Base-by-base conservation (phyloP, 2,888 invertebrate genomes). In the Caenorhabditis doughertyi region DNA sequence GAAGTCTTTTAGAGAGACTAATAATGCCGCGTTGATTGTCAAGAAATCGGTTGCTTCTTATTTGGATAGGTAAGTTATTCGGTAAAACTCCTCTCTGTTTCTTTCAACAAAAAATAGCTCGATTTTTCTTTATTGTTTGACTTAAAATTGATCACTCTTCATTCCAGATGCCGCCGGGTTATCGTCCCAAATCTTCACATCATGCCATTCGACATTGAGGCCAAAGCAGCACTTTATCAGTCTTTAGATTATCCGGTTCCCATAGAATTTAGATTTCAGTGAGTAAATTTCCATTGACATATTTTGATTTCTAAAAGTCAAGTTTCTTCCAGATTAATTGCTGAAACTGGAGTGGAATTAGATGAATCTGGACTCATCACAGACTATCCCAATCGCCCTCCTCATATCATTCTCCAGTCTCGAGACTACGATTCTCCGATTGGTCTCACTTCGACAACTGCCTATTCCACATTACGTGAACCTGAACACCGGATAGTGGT, bases 151-250 rank as follows among this genome's bases (percentile, higher is more conserved):
- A 11, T 13, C 42, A 42, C 3, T 13, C 13, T 13, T 13, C 42
- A 44, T 23, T 65, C 5, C 67, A 67, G 68, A 68, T 55, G 11
- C 21, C 21, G 25, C 16, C 55, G 55, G 11, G 29, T 68, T 0
- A 25, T 42, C 2, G 23, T 35, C 2, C 68, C 68, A 18, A 68
- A 68, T 56, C 42, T 68, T 7, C 44, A 68, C 68, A 42, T 39
- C 3, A 68, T 68, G 68, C 68, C 68, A 56, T 56, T 68, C 44
- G 68, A 68, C 18, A 68, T 68, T 16, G 68, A 68, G 21, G 39
- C 56, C 5, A 68, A 68, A 21, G 68, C 68, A 3, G 68, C 68
- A 8, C 25, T 68, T 1, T 68, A 68, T 44, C 35, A 68, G 27
- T 27, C 32, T 9, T 23, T 67, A 39, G n/a, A 16, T 11, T 51